phyloP scores from a whole-genome alignment of 2,888 invertebrate genomes.

The Hyposoter didymator region DNA sequence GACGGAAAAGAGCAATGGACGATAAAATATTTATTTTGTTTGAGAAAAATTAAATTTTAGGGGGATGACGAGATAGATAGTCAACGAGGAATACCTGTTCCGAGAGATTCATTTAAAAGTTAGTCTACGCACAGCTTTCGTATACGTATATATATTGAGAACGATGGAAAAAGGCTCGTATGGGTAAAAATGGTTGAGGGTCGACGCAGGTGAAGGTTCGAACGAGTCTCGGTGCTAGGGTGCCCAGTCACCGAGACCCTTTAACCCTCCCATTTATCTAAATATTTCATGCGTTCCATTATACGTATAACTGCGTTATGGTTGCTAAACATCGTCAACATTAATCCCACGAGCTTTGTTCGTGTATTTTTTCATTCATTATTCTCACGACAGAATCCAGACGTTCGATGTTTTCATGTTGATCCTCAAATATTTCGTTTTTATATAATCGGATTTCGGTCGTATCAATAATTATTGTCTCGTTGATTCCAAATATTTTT shows the following conservation, averaged over 20 bases:
- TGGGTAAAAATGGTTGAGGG: conserved; percentile 55
- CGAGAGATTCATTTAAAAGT: conserved; percentile 41
- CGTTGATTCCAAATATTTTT: background rate
- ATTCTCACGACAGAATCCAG: background rate
- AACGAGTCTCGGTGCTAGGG: conserved; percentile 28
- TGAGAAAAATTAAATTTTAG: conserved; percentile 11
- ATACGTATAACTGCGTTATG: background rate
- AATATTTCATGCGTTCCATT: background rate
- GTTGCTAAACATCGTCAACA: conserved; percentile 1
- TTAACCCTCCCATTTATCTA: conserved; percentile 40
- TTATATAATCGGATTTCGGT: background rate
- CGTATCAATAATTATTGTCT: background rate
- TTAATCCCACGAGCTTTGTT: conserved; percentile 29
- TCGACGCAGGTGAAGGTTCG: conserved; percentile 62
- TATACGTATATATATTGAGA: conserved; percentile 33
- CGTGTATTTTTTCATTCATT: conserved; percentile 5
- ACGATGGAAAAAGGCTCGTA: conserved; percentile 50
- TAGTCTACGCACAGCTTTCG: background rate
- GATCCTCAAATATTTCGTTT: background rate
- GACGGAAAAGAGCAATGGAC: background rate
- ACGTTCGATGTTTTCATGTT: background rate
- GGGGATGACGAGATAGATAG: background rate
- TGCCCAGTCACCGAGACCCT: conserved; percentile 45
- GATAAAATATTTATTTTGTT: background rate
- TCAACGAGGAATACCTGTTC: conserved; percentile 49